phyloP scores from a whole-genome alignment of 2,113 vertebrate species.

The Tetrax tetrax region DNA sequence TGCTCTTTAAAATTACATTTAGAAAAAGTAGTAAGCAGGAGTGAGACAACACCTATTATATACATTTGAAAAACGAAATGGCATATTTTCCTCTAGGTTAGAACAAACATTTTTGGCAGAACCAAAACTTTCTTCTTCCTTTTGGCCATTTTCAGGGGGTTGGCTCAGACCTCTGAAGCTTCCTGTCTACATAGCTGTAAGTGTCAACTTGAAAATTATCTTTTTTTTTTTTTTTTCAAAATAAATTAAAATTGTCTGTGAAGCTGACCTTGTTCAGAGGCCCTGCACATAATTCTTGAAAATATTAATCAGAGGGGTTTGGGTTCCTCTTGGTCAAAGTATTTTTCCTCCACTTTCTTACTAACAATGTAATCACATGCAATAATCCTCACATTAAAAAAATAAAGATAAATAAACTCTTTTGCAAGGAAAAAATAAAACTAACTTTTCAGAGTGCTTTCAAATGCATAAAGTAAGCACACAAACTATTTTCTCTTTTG shows the following conservation, averaged over 20 bases:
- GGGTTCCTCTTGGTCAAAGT: not conserved
- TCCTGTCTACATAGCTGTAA: not conserved
- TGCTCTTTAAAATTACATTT: not conserved
- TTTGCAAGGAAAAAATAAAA: not conserved
- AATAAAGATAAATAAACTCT: not conserved
- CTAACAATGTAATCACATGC: not conserved
- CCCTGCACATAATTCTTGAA: not conserved
- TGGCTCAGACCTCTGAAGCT: not conserved
- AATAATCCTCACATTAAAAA: not conserved
- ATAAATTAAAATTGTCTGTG: not conserved
- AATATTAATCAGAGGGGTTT: not conserved
- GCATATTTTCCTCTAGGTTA: not conserved
- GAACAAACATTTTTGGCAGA: not conserved
- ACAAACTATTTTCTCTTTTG: not conserved
- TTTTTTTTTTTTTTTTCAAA: not conserved
- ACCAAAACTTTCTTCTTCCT: not conserved
- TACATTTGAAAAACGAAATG: not conserved
- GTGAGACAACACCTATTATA: not conserved
- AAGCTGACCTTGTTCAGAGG: not conserved
- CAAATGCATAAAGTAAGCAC: not conserved
- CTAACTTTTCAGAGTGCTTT: not conserved
- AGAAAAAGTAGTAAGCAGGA: not conserved
- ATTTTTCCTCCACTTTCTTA: not conserved
- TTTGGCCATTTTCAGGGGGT: not conserved
- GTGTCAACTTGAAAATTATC: not conserved